Conservation (phyloP, 2,888 invertebrate genomes). For the Hirtodrosophila alboralis region DNA sequence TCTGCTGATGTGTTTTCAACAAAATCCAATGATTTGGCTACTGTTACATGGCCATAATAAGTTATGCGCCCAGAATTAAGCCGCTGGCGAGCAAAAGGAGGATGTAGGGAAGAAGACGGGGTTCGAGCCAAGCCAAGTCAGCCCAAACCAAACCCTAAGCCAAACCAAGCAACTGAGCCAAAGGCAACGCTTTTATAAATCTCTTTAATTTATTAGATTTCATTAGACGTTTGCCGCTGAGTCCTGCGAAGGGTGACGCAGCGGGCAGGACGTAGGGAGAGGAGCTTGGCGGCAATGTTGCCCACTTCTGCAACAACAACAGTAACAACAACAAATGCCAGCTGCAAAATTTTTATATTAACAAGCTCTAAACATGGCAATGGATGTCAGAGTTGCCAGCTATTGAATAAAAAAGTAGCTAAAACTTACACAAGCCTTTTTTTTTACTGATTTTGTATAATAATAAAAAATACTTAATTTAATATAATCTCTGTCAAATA, state of each 20-base stretch:
- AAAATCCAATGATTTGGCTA: constrained; percentile 56
- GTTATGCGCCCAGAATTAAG: constrained; percentile 52
- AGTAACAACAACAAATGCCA: constrained; percentile 10
- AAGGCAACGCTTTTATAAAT: constrained; percentile 72
- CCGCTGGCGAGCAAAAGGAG: constrained; percentile 24
- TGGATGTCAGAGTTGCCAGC: background rate
- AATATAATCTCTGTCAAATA: no score
- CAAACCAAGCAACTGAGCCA: constrained; percentile 30
- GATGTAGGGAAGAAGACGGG: no score
- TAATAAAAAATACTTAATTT: no score
- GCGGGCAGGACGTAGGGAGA: constrained; percentile 5
- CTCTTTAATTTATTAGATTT: constrained; percentile 79
- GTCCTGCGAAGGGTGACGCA: constrained; percentile 40
- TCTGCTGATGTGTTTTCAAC: constrained; percentile 41
- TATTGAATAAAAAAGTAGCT: background rate
- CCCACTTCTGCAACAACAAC: constrained; percentile 12
- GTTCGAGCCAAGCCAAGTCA: background rate
- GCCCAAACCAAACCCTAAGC: background rate
- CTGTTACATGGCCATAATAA: constrained; percentile 44
- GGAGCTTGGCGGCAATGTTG: constrained; percentile 6
- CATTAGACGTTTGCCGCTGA: constrained; percentile 74
- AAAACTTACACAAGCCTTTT: no score
- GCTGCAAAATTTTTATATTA: constrained; percentile 67
- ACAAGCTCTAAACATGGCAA: constrained; percentile 66
- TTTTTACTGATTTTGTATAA: no score